Percentiles rank a stretch among this genome's conserved stretches.
Conservation (phyloP, 2,888 invertebrate species). For the Xylophagus ater region DNA sequence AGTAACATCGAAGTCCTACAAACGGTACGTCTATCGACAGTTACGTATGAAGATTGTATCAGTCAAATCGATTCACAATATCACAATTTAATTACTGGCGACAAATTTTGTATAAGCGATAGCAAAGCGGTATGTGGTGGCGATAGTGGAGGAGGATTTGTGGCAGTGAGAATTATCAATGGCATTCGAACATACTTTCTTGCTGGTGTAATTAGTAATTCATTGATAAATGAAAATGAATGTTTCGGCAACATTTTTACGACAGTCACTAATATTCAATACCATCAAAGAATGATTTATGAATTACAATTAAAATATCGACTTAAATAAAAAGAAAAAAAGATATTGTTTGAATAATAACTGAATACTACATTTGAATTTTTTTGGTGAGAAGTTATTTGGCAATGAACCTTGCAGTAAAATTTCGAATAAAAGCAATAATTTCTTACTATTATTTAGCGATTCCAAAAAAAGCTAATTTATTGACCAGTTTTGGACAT, state of each 20-base stretch:
- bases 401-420: too few relatives aligned
- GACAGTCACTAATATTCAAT: conserved; percentile 19
- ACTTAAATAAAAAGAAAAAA: conserved; percentile 7
- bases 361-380: too few relatives aligned
- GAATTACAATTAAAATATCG: conserved; percentile 4
- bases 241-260: conserved; percentile 12
- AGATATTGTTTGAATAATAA: too few relatives aligned
- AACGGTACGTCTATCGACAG: conserved; percentile 17
- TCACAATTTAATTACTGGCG: conserved; percentile 20
- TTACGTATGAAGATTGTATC: conserved; percentile 19
- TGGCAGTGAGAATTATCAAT: conserved; percentile 9
- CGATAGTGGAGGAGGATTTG: conserved; percentile 21
- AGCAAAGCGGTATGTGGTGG: conserved; percentile 18
- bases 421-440: too few relatives aligned
- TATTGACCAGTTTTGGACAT: too few relatives aligned
- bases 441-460: too few relatives aligned
- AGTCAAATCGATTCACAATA: conserved; percentile 16
- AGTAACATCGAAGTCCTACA: conserved; percentile 16
- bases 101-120: conserved; percentile 26
- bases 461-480: too few relatives aligned
- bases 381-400: too few relatives aligned
- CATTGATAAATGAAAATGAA: neutral
- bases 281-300: conserved; percentile 10
- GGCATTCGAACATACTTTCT: conserved; percentile 18
- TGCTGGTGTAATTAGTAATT: conserved; percentile 25